Percentiles rank a stretch among this genome's conserved stretches.
Evolutionary conservation across 2,113 vertebrate species (phyloP).

Genomic region (Scalopus aquaticus): DNA sequence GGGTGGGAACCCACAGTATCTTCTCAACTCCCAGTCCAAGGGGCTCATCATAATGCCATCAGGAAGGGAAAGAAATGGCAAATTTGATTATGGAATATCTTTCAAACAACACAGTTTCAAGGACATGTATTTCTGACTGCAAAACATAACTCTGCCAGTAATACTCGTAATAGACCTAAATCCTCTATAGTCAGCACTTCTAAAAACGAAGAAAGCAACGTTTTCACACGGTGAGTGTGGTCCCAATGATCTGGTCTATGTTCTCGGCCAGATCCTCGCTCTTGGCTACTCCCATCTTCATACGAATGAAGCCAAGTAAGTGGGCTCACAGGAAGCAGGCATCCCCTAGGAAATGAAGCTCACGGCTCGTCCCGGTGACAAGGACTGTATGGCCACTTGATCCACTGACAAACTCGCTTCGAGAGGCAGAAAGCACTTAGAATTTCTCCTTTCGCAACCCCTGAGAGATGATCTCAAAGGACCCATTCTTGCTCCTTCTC

Average conservation of each 20-base stretch:
- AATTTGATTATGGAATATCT: neutral
- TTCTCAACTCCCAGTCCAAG: neutral
- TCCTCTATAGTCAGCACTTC: neutral
- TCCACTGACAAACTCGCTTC: neutral
- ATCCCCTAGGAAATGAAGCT: neutral
- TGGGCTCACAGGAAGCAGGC: neutral
- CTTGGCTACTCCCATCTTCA: neutral
- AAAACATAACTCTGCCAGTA: neutral
- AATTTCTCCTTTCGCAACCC: neutral
- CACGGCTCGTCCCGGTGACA: neutral
- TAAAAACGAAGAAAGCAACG: neutral
- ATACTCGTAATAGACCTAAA: neutral
- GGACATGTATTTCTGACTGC: neutral
- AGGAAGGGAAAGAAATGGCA: neutral
- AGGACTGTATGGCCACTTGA: neutral
- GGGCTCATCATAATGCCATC: neutral
- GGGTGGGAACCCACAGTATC: fast-evolving
- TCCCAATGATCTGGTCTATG: neutral
- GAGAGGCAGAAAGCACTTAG: neutral
- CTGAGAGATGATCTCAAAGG: neutral
- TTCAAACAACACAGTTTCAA: slow-evolving; percentile 19
- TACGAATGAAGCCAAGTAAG: neutral
- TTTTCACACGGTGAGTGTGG: neutral
- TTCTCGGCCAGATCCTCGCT: neutral
- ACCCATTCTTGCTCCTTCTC: neutral